Conservation (phyloP, 1,140 invertebrate genomes). For the Bacillus rossius region DNA sequence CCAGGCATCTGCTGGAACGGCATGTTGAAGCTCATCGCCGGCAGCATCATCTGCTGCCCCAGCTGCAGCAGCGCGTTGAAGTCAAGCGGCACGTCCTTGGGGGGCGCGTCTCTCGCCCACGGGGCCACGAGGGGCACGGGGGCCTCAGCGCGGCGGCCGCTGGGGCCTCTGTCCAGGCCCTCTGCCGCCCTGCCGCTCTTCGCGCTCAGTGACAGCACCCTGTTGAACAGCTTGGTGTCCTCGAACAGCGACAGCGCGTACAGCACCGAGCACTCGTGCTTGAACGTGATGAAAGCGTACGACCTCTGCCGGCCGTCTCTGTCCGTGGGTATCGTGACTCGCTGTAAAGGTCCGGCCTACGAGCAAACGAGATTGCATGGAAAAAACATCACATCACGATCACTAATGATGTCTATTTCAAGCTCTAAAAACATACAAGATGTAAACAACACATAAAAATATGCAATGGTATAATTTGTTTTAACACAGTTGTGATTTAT, state of each 20-base stretch:
- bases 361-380: neutral
- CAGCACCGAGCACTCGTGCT: slow-evolving; percentile 62
- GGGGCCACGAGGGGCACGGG: no score
- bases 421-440: neutral
- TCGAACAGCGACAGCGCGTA: slow-evolving; percentile 67
- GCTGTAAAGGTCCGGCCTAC: slow-evolving; percentile 67
- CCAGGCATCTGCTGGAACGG: neutral
- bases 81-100: slow-evolving; percentile 1
- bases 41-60: slow-evolving; percentile 35
- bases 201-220: slow-evolving; percentile 18
- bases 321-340: slow-evolving; percentile 65
- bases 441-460: slow-evolving; percentile 3
- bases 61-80: slow-evolving; percentile 26
- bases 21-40: neutral
- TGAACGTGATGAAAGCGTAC: slow-evolving; percentile 71
- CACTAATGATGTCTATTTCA: no score
- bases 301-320: slow-evolving; percentile 57
- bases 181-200: no score
- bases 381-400: no score
- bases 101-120: no score
- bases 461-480: neutral
- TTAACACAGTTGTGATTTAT: neutral
- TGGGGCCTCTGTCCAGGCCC: no score
- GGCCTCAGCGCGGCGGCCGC: no score
- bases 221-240: slow-evolving; percentile 50